These are phyloP conservation scores for Zaprionus bogoriensis DNA, from an alignment of 2,888 invertebrate genomes.

Conservation along the genomic window DNA sequence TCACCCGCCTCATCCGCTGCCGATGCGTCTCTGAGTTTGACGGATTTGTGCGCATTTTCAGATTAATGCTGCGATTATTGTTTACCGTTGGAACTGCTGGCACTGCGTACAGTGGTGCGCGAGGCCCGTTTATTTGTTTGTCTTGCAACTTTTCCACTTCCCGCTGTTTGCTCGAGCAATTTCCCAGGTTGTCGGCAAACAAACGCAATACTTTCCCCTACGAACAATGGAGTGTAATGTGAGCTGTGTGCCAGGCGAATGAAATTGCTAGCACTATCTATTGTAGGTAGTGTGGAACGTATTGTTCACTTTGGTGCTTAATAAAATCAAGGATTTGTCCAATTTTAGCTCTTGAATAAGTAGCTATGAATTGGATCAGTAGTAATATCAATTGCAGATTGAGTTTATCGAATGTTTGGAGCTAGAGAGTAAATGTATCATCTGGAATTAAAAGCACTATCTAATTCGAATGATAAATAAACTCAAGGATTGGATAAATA, in stretches of 20 bases:
- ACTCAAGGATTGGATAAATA: no score
- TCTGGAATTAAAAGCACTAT: no score
- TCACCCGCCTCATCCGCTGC: background rate
- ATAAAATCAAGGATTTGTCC: no score
- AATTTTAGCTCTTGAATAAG: no score
- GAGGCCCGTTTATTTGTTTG: conserved; percentile 8
- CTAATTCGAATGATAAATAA: no score
- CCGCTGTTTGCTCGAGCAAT: conserved; percentile 2
- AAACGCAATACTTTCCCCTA: background rate
- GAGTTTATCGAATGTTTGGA: no score
- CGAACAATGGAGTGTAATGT: background rate
- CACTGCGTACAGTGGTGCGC: conserved; percentile 57
- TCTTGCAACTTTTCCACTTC: background rate
- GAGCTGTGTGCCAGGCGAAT: background rate
- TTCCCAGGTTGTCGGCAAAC: background rate
- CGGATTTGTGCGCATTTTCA: conserved; percentile 76
- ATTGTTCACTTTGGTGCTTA: background rate
- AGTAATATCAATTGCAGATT: no score
- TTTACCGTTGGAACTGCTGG: conserved; percentile 58
- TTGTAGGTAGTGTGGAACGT: background rate
- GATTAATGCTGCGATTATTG: conserved; percentile 77
- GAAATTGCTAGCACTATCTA: background rate
- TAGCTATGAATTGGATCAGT: no score
- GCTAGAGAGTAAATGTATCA: no score
- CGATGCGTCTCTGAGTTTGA: conserved; percentile 57